Base-by-base conservation (phyloP, 2,888 invertebrate species). In the Alviniconcha strummeri region DNA sequence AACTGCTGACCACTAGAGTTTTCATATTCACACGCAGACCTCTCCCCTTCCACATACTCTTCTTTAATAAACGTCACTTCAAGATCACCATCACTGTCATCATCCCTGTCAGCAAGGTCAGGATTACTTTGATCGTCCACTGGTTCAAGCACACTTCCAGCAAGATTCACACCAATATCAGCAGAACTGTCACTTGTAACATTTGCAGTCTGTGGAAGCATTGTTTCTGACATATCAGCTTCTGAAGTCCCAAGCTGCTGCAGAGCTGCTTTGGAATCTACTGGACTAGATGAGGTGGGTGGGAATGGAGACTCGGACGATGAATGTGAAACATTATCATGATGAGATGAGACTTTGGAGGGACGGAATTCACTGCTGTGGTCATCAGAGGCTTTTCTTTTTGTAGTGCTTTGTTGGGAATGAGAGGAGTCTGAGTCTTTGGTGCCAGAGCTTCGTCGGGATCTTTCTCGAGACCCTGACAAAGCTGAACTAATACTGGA, bases 61-160 rank as follows among this genome's bases (percentile, higher is more conserved):
- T 86, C 86, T 86, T 86, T 86, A 60, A 86, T 85, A 86, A 86
- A 86, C n/a, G 86, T 86, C 81, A 86, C 86, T 82, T 86, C 86
- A 75, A 86, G 84, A 75, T 86, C 84, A 60, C 84, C 78, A 75
- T 86, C 86, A 82, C 85, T 85, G 19, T 85, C 86, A 74, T 86
- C 86, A 64, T 82, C 75, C 17, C 78, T 78, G 15, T 82, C 82
- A 6, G 15, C 55, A n/a, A 77, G 60, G 17, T 82, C 82, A 69
- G 76, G 60, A 57, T 82, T 82, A 60, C 76, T 82, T 71, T 77
- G 82, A 69, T 76, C 77, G 57, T 78, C 82, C 52, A 82, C 75
- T 15, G 76, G 82, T 77, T 82, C 82, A 6, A 77, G 52, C n/a
- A 82, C 82, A 82, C 82, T 82, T n/a, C 82, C 77, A 13, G 76